A percentile compares a stretch with the other conserved stretches of the same genome.
phyloP scores from a whole-genome alignment of 2,113 vertebrate genomes.

The Microcebus lehilahytsara region DNA sequence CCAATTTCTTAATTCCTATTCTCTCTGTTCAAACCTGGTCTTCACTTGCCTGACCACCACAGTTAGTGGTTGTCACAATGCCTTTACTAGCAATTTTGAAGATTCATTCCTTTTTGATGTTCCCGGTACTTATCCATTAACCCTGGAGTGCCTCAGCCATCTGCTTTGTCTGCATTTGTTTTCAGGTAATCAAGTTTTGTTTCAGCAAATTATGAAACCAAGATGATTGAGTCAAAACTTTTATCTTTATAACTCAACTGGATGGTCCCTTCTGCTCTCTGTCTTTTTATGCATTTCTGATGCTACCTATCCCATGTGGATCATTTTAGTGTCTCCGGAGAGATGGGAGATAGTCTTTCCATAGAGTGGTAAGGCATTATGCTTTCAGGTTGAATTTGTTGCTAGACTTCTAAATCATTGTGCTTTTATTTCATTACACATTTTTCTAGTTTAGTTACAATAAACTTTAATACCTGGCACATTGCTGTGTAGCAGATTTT shows the following conservation, averaged over 20 bases:
- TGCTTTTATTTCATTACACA: not conserved
- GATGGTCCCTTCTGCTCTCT: not conserved
- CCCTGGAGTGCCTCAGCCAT: not conserved
- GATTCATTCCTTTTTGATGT: not conserved
- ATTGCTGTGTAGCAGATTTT: not conserved
- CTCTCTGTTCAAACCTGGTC: not conserved
- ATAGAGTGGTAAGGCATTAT: not conserved
- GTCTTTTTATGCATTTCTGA: not conserved
- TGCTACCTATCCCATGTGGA: not conserved
- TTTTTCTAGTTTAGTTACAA: not conserved
- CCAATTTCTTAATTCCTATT: not conserved
- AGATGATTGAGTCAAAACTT: not conserved
- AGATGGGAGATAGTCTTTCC: not conserved
- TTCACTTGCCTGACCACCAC: not conserved
- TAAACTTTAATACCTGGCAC: not conserved
- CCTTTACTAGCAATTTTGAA: not conserved
- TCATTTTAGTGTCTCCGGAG: not conserved
- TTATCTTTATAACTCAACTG: not conserved
- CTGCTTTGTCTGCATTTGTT: not conserved
- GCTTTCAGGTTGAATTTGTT: not conserved
- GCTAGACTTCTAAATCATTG: not conserved
- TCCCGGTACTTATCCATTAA: not conserved
- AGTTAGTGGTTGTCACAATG: not conserved
- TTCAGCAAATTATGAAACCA: not conserved
- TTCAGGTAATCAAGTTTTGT: not conserved